Percentiles rank a stretch among this genome's conserved stretches.
phyloP scores from a whole-genome alignment of 2,888 invertebrate genomes.

The Machimus atricapillus region DNA sequence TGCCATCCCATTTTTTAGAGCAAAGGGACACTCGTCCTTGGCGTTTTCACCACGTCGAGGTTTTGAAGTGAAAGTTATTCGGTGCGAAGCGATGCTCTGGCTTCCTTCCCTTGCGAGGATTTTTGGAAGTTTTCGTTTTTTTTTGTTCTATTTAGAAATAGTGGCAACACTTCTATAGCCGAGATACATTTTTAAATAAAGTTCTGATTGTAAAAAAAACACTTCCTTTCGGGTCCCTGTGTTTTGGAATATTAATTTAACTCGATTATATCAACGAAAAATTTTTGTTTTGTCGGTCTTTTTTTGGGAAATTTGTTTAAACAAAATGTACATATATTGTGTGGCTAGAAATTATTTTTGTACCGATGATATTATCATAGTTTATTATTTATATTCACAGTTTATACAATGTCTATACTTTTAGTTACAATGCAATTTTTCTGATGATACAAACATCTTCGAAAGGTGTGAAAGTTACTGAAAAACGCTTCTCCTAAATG shows the following conservation, averaged over 20 bases:
- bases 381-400: too few species aligned
- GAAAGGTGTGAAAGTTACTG: neutral
- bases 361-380: too few species aligned
- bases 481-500: neutral
- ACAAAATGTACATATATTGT: too few species aligned
- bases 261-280: too few species aligned
- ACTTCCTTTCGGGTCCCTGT: too few species aligned
- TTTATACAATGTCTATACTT: neutral
- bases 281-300: too few species aligned
- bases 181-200: too few species aligned
- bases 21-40: neutral
- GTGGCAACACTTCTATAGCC: neutral
- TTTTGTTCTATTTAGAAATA: neutral
- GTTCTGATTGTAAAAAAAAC: too few species aligned
- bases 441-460: neutral
- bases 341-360: too few species aligned
- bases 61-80: neutral
- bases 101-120: neutral
- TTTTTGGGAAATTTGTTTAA: too few species aligned
- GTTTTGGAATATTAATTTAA: too few species aligned
- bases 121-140: neutral
- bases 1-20: neutral
- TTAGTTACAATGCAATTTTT: neutral
- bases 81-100: neutral
- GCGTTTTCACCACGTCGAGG: neutral